These are phyloP conservation scores for Tyrophagus putrescentiae DNA, from an alignment of 1,140 invertebrate species.

Conservation along the genomic window DNA sequence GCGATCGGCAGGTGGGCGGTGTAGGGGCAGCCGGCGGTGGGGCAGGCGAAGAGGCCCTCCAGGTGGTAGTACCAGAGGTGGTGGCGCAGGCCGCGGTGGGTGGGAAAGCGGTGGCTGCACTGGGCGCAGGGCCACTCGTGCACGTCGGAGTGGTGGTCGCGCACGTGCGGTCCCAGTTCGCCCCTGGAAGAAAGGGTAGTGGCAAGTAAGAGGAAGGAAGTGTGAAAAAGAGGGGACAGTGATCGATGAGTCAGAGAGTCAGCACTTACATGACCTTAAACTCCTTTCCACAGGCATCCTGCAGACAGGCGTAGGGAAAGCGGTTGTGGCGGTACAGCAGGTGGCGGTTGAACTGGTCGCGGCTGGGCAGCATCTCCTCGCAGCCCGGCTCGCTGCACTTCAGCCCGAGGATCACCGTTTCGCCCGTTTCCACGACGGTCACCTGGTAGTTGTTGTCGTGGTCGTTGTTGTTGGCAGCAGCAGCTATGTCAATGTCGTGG, in stretches of 20 bases:
- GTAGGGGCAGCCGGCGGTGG: neutral
- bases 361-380: neutral
- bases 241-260: neutral
- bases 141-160: neutral
- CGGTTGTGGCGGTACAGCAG: neutral
- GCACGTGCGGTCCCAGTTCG: slow-evolving; percentile 3
- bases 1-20: neutral
- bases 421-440: neutral
- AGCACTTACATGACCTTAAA: neutral
- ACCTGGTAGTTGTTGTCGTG: no score
- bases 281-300: neutral
- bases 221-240: neutral
- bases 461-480: no score
- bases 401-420: neutral
- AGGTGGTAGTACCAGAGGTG: slow-evolving; percentile 7
- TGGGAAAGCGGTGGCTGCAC: neutral
- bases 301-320: neutral
- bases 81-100: neutral
- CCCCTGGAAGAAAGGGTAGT: neutral
- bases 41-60: neutral
- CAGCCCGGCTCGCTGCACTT: neutral
- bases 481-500: no score
- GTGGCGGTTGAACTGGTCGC: neutral
- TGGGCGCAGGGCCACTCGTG: neutral
- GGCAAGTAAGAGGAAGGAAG: neutral